Conservation (phyloP, 2,113 vertebrate genomes). For the Cyanoramphus novaezelandiae region DNA sequence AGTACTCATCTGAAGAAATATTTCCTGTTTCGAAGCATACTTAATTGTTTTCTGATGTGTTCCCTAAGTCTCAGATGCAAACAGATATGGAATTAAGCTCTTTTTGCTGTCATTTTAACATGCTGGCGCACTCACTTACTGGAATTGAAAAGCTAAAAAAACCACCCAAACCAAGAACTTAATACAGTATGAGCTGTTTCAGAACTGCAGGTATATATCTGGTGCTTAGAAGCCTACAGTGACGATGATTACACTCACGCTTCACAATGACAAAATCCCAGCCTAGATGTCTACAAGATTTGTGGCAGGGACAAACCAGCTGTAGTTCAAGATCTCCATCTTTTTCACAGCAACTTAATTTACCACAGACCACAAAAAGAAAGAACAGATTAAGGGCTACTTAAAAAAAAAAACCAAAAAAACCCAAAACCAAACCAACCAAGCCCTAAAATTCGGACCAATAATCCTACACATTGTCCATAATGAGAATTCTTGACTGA, state of each 20-base stretch:
- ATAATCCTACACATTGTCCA: neutral
- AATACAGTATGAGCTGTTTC: neutral
- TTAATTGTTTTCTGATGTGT: neutral
- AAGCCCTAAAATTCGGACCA: neutral
- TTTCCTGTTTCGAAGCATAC: neutral
- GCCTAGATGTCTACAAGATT: neutral
- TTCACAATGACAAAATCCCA: neutral
- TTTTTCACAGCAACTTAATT: neutral
- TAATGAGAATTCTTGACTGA: neutral
- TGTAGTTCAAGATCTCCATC: neutral
- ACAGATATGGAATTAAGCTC: neutral
- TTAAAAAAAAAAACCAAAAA: too few relatives aligned
- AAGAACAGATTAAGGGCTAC: neutral
- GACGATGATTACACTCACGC: fast-evolving
- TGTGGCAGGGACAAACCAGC: neutral
- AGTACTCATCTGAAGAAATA: neutral
- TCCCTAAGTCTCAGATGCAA: neutral
- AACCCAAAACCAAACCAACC: fast-evolving
- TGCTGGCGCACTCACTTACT: neutral
- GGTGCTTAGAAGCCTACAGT: neutral
- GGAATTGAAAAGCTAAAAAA: neutral
- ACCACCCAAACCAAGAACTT: neutral
- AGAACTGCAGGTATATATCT: neutral
- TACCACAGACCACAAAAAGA: neutral
- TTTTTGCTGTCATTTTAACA: neutral